These are phyloP conservation scores for Sitta carolinensis DNA, from an alignment of 2,797 vertebrate genomes.

Conservation along the genomic window DNA sequence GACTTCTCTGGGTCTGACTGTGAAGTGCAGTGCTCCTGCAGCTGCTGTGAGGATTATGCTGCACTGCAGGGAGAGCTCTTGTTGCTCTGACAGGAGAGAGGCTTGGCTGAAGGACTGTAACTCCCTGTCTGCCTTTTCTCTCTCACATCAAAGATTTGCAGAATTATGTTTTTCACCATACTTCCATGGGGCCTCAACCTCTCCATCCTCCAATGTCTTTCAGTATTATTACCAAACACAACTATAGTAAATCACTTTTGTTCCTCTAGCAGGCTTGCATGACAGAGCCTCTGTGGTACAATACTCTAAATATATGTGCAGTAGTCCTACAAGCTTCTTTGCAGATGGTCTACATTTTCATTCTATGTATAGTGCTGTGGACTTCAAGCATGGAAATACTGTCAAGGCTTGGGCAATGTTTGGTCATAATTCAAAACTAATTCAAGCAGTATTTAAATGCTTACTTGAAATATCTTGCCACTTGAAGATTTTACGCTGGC, in stretches of 20 bases:
- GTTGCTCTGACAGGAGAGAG: neutral
- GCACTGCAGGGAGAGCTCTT: neutral
- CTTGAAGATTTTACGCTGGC: slow-evolving; percentile 1
- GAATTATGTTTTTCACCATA: neutral
- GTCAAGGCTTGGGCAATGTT: neutral
- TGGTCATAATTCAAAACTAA: neutral
- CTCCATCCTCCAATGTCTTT: neutral
- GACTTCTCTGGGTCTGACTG: neutral
- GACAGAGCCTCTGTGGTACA: neutral
- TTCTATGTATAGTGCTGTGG: neutral
- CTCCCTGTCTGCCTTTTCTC: neutral
- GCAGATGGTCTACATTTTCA: neutral
- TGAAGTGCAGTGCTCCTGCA: neutral
- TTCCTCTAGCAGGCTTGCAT: neutral
- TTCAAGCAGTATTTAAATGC: neutral
- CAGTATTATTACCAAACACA: neutral
- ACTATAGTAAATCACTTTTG: neutral
- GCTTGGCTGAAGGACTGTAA: neutral
- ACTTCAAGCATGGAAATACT: neutral
- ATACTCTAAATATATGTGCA: neutral
- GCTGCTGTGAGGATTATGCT: neutral
- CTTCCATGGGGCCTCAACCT: neutral
- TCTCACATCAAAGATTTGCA: rapidly evolving
- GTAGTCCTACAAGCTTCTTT: neutral
- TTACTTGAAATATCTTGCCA: neutral